A percentile compares a stretch with the other conserved stretches of the same genome.
Conservation (phyloP, 1,140 invertebrate species). For the Nomia melanderi region DNA sequence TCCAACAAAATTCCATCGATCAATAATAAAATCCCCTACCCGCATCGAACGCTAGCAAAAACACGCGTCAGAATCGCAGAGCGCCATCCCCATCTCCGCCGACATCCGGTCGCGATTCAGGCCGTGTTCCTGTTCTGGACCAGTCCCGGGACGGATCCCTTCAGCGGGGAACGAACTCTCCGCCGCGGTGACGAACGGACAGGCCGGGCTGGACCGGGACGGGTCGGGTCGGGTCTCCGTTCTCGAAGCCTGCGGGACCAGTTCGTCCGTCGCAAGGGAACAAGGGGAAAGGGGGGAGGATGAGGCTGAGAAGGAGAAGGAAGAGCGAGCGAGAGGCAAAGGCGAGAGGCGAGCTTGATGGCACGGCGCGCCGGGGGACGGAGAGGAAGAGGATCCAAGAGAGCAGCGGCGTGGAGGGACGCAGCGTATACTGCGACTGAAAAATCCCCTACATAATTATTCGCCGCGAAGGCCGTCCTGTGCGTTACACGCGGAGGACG, state of each 20-base stretch:
- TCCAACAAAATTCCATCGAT: too few species aligned
- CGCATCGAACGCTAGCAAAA: too few species aligned
- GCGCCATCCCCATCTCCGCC: conserved; percentile 19
- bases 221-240: conserved; percentile 22
- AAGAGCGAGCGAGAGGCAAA: background rate
- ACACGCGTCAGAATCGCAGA: too few species aligned
- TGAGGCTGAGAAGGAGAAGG: background rate
- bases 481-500: conserved; percentile 64
- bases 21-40: too few species aligned
- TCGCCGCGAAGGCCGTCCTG: conserved; percentile 73
- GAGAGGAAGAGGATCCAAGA: background rate
- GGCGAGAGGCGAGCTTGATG: background rate
- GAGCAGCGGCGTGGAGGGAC: background rate
- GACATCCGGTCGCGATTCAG: conserved; percentile 50
- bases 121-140: conserved; percentile 53
- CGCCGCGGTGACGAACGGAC: conserved; percentile 45
- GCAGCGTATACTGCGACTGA: conserved; percentile 52
- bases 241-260: conserved; percentile 54
- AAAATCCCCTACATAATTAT: conserved; percentile 75
- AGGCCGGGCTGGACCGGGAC: conserved; percentile 7
- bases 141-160: conserved; percentile 43
- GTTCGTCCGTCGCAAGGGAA: conserved; percentile 42
- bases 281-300: conserved; percentile 6
- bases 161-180: conserved; percentile 55
- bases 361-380: background rate